Conservation (phyloP, 1,140 invertebrate species). For the Heterodera carotae region DNA sequence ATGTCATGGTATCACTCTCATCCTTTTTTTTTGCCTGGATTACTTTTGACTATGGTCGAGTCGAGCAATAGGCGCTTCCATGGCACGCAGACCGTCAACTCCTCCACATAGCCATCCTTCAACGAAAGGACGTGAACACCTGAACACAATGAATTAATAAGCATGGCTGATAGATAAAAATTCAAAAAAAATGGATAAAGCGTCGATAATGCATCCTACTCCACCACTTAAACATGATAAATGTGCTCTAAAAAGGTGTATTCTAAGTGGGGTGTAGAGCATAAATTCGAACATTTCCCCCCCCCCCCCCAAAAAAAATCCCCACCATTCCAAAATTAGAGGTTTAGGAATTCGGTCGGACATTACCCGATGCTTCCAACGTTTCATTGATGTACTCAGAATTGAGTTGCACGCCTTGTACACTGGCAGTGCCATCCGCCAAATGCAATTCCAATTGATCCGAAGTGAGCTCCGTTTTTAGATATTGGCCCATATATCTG, state of each 20-base stretch:
- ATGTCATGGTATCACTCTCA: too few relatives aligned
- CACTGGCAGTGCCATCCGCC: conserved; percentile 41
- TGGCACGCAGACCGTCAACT: conserved; percentile 42
- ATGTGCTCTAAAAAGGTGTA: too few relatives aligned
- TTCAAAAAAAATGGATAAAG: not conserved
- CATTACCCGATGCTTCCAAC: conserved; percentile 3
- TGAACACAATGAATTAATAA: not conserved
- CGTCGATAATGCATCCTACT: too few relatives aligned
- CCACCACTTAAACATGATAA: too few relatives aligned
- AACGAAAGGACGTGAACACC: conserved; percentile 26
- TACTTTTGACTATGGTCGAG: conserved; percentile 43
- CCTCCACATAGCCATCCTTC: conserved; percentile 44
- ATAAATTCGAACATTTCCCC: not conserved
- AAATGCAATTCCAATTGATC: conserved; percentile 47
- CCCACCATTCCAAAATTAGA: too few relatives aligned
- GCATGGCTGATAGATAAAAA: not conserved
- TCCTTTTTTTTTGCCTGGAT: too few relatives aligned
- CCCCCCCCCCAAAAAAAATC: too few relatives aligned
- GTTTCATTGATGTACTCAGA: conserved; percentile 40
- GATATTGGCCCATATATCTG: conserved; percentile 55
- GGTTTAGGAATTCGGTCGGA: too few relatives aligned
- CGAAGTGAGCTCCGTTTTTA: conserved; percentile 43
- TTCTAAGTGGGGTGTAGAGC: too few relatives aligned
- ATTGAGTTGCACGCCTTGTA: conserved; percentile 48
- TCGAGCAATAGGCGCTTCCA: conserved; percentile 44